Percentiles rank a stretch among this genome's conserved stretches.
Evolutionary conservation across 92 coral and sea anemone genomes (phyloP).

Genomic region (Zoanthus sociatus): DNA sequence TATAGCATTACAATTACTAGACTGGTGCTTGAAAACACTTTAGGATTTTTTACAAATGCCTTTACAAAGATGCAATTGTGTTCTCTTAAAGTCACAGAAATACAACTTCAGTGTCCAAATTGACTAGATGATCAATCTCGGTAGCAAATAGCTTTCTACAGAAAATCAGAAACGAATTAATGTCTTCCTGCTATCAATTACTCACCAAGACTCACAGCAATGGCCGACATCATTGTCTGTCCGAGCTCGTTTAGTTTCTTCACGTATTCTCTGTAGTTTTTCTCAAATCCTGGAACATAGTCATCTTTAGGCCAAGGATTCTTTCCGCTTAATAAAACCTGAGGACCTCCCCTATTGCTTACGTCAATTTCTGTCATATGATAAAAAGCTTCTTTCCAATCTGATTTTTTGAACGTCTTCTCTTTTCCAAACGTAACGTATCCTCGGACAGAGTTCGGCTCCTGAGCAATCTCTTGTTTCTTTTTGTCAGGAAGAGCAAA

Average conservation of each 20-base stretch:
- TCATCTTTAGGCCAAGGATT: constrained; percentile 73
- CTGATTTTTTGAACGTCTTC: constrained; percentile 60
- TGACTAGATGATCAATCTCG: too few species aligned
- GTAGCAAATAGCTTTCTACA: too few species aligned
- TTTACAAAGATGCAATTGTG: too few species aligned
- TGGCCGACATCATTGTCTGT: constrained; percentile 65
- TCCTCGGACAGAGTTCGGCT: constrained; percentile 69
- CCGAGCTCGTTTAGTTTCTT: constrained; percentile 63
- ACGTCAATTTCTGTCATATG: constrained; percentile 68
- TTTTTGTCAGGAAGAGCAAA: constrained; percentile 67
- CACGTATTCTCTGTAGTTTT: constrained; percentile 54
- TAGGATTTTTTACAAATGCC: too few species aligned
- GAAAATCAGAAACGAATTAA: too few species aligned
- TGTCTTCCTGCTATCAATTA: neutral
- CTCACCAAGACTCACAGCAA: constrained; percentile 80
- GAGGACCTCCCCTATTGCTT: constrained; percentile 41
- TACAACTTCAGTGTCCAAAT: too few species aligned
- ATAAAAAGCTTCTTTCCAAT: constrained; percentile 91
- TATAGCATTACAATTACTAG: too few species aligned
- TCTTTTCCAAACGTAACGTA: constrained; percentile 77
- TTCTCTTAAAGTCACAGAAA: too few species aligned
- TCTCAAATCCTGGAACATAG: constrained; percentile 69
- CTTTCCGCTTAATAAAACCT: constrained; percentile 57
- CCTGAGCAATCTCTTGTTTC: constrained; percentile 70
- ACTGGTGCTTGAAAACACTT: too few species aligned